Evolutionary conservation across 2,888 invertebrate genomes (phyloP), one percentile per base, ranked within the genome.

Genomic region (Caenorhabditis zanzibari): DNA sequence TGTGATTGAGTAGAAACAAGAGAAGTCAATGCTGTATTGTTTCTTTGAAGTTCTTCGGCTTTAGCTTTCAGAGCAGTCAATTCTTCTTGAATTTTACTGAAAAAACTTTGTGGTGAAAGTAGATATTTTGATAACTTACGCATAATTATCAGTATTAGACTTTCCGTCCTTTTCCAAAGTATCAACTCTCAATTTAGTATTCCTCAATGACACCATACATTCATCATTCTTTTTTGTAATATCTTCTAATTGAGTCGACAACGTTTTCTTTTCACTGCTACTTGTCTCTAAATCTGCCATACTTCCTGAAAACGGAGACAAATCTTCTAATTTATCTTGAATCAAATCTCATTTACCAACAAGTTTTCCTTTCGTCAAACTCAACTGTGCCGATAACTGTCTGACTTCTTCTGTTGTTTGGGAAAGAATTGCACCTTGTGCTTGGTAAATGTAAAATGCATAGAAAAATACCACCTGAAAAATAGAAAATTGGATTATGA

Each of bases 381-480:
- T 69, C 28, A 85, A 66, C 28, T 85, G 74, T 12, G 63, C n/a
- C 6, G 68, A 63, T 19, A 84, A 24, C n/a, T 73, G 59, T 58
- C 69, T n/a, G 19, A 76, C 69, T 49, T 84, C 81, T 61, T 85
- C 84, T 41, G 49, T 81, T 14, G 79, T 71, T 41, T 76, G 73
- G 0, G 61, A 14, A 35, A 85, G 41, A 41, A 68, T 41, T 14
- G 81, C 79, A 32, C 72, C 64, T 54, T 85, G 84, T 4, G 84
- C 81, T 61, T 85, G 84, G 38, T 81, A 85, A 12, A 85, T 64
- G 59, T 81, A 85, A 56, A 85, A 81, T 12, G 79, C 61, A 52
- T 85, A 85, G 77, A 84, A 84, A 64, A 81, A 76, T n/a, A 84
- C 63, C 24, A 84, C 84, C 82, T 81, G 63, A 35, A 81, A 63